Evolutionary conservation across 2,888 invertebrate genomes (phyloP), one percentile per base, ranked within the genome.

Genomic region (Orthosia cruda): DNA sequence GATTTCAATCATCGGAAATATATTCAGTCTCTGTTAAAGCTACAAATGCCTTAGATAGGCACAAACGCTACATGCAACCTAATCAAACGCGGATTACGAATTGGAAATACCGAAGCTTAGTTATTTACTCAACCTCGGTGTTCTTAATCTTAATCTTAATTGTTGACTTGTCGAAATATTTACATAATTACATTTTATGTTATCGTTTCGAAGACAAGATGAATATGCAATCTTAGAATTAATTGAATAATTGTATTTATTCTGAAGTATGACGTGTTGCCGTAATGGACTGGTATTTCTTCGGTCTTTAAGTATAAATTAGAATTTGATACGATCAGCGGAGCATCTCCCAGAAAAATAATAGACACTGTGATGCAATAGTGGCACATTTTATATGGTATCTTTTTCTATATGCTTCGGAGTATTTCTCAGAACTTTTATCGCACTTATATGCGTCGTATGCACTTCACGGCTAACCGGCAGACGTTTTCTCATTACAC

Each of bases 401-500:
- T 55, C 47, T 47, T 52, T 32, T 45, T 45, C 40, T 45, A 20
- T 20, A 20, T 52, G 32, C 45, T 50, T 73, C 12, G n/a, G 71
- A 70, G 59, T 69, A 55, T 69, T 86, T 79, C 81, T 79, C 12
- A 59, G 71, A 84, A 77, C 55, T 77, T 81, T 79, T 80, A 81
- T 69, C 81, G 91, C 92, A 92, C 90, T 74, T 45, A 78, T 77
- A 80, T 69, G 61, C 49, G 87, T 87, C 89, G 92, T 65, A 81
- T 77, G 78, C 50, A 49, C 70, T 83, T 74, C 77, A 81, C 68
- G 74, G 77, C 71, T 88, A 85, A 87, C 85, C 81, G 84, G 89
- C 89, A 90, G 90, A 90, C 86, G 81, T 89, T 92, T 91, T 92
- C 93, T 92, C 91, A 93, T 94, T 92, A 93, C 88, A 88, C 83